phyloP scores from a whole-genome alignment of 2,888 invertebrate genomes.

The Carcina quercana region DNA sequence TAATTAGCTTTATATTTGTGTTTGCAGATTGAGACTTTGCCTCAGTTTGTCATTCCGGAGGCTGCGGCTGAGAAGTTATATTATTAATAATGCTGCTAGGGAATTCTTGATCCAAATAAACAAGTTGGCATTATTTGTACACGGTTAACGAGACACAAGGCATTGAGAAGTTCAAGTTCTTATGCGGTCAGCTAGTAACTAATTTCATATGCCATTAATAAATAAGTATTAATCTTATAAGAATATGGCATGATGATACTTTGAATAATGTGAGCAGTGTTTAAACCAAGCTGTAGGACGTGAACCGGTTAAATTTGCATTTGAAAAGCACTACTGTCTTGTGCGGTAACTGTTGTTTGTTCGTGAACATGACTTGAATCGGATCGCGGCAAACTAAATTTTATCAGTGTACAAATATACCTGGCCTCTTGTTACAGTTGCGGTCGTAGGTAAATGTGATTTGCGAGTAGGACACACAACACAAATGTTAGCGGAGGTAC shows the following conservation, averaged over 20 bases:
- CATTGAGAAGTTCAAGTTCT: too few relatives aligned
- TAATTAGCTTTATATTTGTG: slow-evolving; percentile 75
- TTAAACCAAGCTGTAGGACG: slow-evolving; percentile 6
- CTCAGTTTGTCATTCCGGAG: slow-evolving; percentile 61
- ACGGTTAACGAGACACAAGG: too few relatives aligned
- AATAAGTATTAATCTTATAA: too few relatives aligned
- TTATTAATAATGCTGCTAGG: slow-evolving; percentile 52
- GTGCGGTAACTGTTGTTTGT: slow-evolving; percentile 10
- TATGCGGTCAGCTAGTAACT: too few relatives aligned
- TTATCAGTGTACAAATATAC: slow-evolving; percentile 57
- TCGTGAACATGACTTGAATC: slow-evolving; percentile 53
- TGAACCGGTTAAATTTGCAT: slow-evolving; percentile 10
- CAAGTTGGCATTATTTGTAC: too few relatives aligned
- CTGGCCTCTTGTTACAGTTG: slow-evolving; percentile 60
- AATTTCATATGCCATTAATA: background rate
- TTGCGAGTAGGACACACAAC: slow-evolving; percentile 63
- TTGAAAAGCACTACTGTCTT: slow-evolving; percentile 11
- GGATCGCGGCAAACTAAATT: slow-evolving; percentile 57
- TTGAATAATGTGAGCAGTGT: slow-evolving; percentile 2
- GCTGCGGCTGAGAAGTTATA: slow-evolving; percentile 61
- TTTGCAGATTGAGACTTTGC: slow-evolving; percentile 71
- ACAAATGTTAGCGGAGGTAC: slow-evolving; percentile 64
- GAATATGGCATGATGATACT: background rate
- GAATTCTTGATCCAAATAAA: slow-evolving; percentile 2
- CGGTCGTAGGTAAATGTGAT: slow-evolving; percentile 58